A percentile compares a stretch with the other conserved stretches of the same genome.
phyloP scores from a whole-genome alignment of 2,797 vertebrate genomes.

The Manis javanica region DNA sequence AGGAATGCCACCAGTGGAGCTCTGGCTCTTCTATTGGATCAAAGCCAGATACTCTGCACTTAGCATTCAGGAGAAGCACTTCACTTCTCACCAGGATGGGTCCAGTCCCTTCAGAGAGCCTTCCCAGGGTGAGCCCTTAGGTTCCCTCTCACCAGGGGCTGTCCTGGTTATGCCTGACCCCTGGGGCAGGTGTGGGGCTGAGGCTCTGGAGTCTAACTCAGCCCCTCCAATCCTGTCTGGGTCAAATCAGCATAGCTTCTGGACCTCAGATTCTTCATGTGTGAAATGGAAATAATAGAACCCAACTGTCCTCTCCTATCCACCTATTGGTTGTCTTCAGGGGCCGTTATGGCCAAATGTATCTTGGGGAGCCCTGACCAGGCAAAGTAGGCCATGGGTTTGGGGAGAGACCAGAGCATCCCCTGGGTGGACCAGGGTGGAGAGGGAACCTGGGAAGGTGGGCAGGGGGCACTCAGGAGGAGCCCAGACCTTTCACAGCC shows the following conservation, averaged over 20 bases:
- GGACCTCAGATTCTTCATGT: background rate
- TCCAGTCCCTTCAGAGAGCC: too few relatives aligned
- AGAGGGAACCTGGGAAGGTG: background rate
- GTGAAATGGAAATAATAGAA: background rate
- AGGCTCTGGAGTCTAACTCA: background rate
- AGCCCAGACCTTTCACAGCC: background rate
- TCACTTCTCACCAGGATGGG: background rate
- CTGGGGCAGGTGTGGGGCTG: background rate
- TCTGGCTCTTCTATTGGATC: background rate
- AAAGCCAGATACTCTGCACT: background rate
- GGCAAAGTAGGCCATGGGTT: background rate
- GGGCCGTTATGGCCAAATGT: background rate
- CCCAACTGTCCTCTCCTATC: background rate
- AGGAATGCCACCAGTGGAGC: too few relatives aligned
- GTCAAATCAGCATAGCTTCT: too few relatives aligned
- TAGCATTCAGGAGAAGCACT: background rate
- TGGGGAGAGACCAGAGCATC: background rate
- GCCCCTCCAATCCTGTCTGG: background rate
- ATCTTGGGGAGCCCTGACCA: background rate
- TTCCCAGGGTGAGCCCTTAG: background rate
- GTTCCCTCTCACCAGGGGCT: background rate
- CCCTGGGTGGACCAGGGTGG: background rate
- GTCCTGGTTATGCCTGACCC: background rate
- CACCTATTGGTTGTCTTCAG: background rate
- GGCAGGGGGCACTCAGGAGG: too few relatives aligned